Evolutionary conservation across 2,888 invertebrate species (phyloP), one percentile per base, ranked within the genome.

Genomic region (Reticulitermes lucifugus): DNA sequence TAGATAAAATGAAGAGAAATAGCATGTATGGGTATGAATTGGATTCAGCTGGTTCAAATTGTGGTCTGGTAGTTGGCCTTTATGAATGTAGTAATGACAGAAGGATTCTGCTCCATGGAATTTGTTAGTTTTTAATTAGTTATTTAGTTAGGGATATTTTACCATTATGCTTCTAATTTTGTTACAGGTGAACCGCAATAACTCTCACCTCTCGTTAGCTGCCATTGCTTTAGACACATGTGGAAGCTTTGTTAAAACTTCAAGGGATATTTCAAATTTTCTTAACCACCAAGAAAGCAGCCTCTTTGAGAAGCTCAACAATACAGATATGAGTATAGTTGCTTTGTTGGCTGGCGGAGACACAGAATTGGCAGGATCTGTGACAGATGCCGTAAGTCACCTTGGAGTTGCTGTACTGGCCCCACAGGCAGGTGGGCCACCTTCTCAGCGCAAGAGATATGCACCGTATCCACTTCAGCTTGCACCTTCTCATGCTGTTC

Each of bases 151-250:
- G n/a, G 25, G 1, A 71, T 5, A 71, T 71, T 9, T 73, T 73
- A 73, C 7, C 73, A 51, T 81, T 18, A n/a, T 81, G 51, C 12
- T 21, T 22, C 35, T 55, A 25, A 29, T 71, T 29, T 6, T 84
- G 25, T 84, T 84, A 35, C 73, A 85, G 85, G 84, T 87, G 60
- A 85, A 87, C 70, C 73, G 70, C 60, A 86, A 85, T 88, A 84
- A 86, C 88, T 84, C 85, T 88, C 87, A 87, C n/a, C 84, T 89
- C 12, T 87, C 88, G 21, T 86, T 89, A 10, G 89, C 88, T 12
- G 89, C 89, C 21, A 84, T 89, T 41, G 88, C 88, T 3, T 86
- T 89, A 83, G 89, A 89, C 83, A 89, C 86, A 79, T 91, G 87
- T 89, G 90, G 89, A 86, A 87, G 87, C 79, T 77, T 86, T 18